phyloP scores from a whole-genome alignment of 2,797 vertebrate species.

The Spondyliosoma cantharus region DNA sequence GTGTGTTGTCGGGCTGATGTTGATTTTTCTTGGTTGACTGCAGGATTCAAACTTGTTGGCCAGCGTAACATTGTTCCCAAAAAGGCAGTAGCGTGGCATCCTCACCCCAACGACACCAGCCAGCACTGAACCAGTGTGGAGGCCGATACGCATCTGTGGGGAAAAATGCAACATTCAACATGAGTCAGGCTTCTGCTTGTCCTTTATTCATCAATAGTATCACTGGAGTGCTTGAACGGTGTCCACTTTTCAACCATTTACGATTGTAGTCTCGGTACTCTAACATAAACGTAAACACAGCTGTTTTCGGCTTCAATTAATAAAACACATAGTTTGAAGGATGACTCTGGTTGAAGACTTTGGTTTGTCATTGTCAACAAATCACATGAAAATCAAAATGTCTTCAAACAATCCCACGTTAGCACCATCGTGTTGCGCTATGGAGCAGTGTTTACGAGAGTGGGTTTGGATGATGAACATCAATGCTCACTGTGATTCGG shows the following conservation, averaged over 20 bases:
- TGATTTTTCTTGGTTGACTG: slow-evolving; percentile 94
- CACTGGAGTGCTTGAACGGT: neutral
- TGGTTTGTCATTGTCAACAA: neutral
- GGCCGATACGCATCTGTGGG: slow-evolving; percentile 95
- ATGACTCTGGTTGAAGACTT: neutral
- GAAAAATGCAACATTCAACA: slow-evolving; percentile 36
- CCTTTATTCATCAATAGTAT: neutral
- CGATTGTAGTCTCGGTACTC: neutral
- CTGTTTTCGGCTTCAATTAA: neutral
- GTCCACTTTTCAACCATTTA: neutral
- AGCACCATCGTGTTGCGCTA: neutral
- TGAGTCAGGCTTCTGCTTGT: neutral
- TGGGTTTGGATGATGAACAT: too few relatives aligned
- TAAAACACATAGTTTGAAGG: neutral
- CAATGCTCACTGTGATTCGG: too few relatives aligned
- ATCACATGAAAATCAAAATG: neutral
- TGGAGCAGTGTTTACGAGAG: neutral
- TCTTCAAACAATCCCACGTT: neutral
- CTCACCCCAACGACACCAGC: slow-evolving; percentile 97
- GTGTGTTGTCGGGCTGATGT: slow-evolving; percentile 97
- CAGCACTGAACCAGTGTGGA: slow-evolving; percentile 96
- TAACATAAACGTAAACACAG: neutral
- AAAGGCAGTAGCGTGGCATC: slow-evolving; percentile 99
- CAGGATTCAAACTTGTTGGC: slow-evolving; percentile 99
- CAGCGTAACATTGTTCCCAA: slow-evolving; percentile 98